These are phyloP conservation scores for Phrynocephalus forsythii DNA, from an alignment of 2,797 vertebrate genomes.

Conservation along the genomic window DNA sequence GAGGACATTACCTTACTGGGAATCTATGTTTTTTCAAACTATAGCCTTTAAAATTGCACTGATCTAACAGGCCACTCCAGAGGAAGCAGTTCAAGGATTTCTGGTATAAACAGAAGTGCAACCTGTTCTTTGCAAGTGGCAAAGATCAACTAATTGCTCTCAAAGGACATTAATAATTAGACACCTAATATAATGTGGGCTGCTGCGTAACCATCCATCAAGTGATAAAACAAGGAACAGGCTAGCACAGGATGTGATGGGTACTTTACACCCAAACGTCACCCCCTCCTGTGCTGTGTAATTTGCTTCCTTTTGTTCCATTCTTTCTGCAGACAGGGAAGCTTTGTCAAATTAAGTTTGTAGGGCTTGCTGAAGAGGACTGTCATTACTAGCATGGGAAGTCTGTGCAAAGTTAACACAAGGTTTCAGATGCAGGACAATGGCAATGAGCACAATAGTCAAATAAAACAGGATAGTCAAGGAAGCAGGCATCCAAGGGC, in stretches of 20 bases:
- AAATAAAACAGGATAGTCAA: slow-evolving; percentile 6
- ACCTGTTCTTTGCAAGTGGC: slow-evolving; percentile 22
- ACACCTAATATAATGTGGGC: slow-evolving; percentile 27
- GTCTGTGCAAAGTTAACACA: background rate
- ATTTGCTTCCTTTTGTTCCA: slow-evolving; percentile 25
- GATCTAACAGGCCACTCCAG: slow-evolving; percentile 2
- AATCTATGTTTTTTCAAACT: background rate
- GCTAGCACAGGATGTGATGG: background rate
- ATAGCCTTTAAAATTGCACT: background rate
- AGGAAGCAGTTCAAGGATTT: slow-evolving; percentile 10
- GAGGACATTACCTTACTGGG: background rate
- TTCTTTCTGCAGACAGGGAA: background rate
- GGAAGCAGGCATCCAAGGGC: background rate
- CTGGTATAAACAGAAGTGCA: slow-evolving; percentile 30
- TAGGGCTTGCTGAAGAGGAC: background rate
- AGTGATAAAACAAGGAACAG: slow-evolving; percentile 14
- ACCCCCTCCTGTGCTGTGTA: background rate
- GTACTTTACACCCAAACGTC: slow-evolving; percentile 14
- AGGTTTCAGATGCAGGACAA: background rate
- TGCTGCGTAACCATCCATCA: background rate
- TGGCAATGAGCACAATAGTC: background rate
- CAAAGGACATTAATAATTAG: slow-evolving; percentile 15
- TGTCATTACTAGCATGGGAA: slow-evolving; percentile 13
- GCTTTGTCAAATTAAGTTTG: background rate
- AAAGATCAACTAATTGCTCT: slow-evolving; percentile 41